phyloP scores from a whole-genome alignment of 1,140 invertebrate genomes.

The Temnothorax longispinosus region DNA sequence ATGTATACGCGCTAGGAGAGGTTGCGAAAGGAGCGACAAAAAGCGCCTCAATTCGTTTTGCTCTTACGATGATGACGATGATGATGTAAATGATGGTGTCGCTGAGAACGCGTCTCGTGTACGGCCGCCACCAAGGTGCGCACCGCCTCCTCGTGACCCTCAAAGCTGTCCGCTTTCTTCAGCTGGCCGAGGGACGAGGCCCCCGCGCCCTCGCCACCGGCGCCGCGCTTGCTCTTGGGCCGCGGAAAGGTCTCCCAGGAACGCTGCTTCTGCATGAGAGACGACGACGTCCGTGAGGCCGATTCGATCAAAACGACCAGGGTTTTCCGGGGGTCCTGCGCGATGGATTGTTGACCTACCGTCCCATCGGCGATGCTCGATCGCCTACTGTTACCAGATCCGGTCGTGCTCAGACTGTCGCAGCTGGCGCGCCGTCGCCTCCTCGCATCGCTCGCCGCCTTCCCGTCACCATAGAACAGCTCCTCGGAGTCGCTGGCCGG shows the following conservation, averaged over 20 bases:
- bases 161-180: conserved; percentile 89
- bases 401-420: conserved; percentile 83
- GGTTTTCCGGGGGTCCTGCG: conserved; percentile 85
- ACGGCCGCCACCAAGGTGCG: conserved; percentile 90
- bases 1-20: neutral
- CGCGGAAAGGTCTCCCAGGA: conserved; percentile 90
- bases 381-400: conserved; percentile 83
- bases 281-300: conserved; percentile 78
- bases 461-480: conserved; percentile 85
- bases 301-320: conserved; percentile 84
- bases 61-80: conserved; percentile 84
- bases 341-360: conserved; percentile 79
- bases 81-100: conserved; percentile 82
- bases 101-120: conserved; percentile 88
- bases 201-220: conserved; percentile 54
- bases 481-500: conserved; percentile 89
- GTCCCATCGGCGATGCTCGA: conserved; percentile 84
- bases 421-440: conserved; percentile 82
- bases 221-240: conserved; percentile 84
- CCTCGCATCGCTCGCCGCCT: conserved; percentile 67
- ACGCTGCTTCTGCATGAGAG: conserved; percentile 87
- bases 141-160: conserved; percentile 91
- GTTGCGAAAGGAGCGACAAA: neutral
- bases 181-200: conserved; percentile 81
- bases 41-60: conserved; percentile 81